A percentile compares a stretch with the other conserved stretches of the same genome.
These are phyloP conservation scores for Myotis vivesi DNA, from an alignment of 2,797 vertebrate genomes.

Conservation along the genomic window DNA sequence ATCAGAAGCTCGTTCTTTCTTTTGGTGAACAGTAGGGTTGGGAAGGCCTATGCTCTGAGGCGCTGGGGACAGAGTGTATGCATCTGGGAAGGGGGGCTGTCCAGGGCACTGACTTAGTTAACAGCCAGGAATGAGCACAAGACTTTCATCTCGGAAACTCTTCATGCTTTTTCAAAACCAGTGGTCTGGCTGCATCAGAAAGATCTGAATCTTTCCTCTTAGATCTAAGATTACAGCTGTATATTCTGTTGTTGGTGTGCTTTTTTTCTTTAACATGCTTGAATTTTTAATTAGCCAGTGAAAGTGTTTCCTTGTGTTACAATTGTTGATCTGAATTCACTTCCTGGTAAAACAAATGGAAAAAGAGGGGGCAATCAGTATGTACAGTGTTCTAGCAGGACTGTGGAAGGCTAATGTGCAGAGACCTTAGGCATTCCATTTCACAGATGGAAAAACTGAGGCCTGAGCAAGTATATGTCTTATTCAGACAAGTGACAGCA, in stretches of 20 bases:
- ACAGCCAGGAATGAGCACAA: not conserved
- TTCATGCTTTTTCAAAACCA: not conserved
- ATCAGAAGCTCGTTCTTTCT: conserved; percentile 38
- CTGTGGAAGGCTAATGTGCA: not conserved
- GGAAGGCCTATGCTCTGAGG: not conserved
- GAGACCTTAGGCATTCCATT: not conserved
- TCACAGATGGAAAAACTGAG: not conserved
- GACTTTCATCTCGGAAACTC: conserved; percentile 1
- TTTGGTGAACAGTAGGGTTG: conserved; percentile 54
- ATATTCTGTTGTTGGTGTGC: not conserved
- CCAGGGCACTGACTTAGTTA: not conserved
- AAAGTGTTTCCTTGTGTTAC: not conserved
- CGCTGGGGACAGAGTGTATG: not conserved
- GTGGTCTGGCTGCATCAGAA: not conserved
- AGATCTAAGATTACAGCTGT: not conserved
- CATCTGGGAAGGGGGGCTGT: accelerated
- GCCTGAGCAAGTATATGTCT: not conserved
- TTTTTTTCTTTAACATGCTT: conserved; percentile 10
- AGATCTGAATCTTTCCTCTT: not conserved
- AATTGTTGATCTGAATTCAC: not conserved
- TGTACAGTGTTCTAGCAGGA: not conserved
- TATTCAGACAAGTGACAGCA: not conserved
- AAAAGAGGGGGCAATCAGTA: not conserved
- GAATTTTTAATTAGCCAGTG: not conserved
- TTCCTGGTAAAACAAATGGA: conserved; percentile 22